These are phyloP conservation scores for Oryctes rhinoceros DNA, from an alignment of 1,140 invertebrate species.

Conservation along the genomic window DNA sequence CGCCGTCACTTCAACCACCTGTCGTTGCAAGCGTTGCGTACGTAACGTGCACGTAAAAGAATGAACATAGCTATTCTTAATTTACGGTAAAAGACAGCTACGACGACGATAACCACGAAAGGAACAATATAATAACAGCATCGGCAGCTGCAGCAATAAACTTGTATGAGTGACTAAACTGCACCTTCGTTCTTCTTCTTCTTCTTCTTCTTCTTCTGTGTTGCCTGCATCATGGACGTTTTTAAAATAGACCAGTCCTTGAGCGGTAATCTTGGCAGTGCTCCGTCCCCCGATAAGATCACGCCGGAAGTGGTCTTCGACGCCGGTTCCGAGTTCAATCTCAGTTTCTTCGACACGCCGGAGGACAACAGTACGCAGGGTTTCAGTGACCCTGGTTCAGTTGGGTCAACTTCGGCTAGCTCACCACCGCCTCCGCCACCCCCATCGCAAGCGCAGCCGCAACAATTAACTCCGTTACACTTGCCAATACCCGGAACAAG, in stretches of 20 bases:
- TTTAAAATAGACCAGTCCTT: constrained; percentile 72
- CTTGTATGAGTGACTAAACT: constrained; percentile 10
- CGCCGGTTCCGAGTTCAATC: constrained; percentile 78
- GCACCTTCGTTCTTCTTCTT: constrained; percentile 33
- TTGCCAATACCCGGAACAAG: constrained; percentile 48
- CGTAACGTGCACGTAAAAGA: constrained; percentile 25
- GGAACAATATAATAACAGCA: constrained; percentile 10
- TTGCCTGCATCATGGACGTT: constrained; percentile 66
- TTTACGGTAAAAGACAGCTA: background rate
- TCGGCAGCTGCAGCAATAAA: background rate
- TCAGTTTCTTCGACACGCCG: constrained; percentile 77
- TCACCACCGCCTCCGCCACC: constrained; percentile 62
- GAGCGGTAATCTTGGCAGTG: constrained; percentile 66
- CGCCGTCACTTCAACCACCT: constrained; percentile 48
- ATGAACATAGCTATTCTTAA: background rate
- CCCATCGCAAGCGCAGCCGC: constrained; percentile 38
- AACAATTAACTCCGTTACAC: constrained; percentile 58
- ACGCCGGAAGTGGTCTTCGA: constrained; percentile 76
- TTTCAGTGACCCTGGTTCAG: constrained; percentile 73
- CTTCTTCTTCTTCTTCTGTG: constrained; percentile 34
- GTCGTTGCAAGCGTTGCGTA: constrained; percentile 37
- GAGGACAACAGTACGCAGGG: constrained; percentile 72
- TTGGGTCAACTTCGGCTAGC: constrained; percentile 69
- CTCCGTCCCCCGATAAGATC: constrained; percentile 68
- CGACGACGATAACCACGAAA: constrained; percentile 19